phyloP scores from a whole-genome alignment of 2,797 vertebrate species.

The Siniperca undulata region DNA sequence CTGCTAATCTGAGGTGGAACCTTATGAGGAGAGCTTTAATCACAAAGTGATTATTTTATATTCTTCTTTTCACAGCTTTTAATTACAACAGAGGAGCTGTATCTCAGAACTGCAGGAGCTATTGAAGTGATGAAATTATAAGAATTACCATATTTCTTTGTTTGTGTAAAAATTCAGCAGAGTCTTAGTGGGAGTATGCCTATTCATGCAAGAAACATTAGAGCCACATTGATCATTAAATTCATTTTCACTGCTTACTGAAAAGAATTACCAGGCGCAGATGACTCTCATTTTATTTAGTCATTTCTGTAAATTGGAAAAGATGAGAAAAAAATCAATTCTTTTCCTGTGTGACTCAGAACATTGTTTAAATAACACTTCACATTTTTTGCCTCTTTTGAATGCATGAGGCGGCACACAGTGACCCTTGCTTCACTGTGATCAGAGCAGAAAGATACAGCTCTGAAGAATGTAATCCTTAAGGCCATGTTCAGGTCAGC shows the following conservation, averaged over 20 bases:
- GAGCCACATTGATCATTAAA: slow-evolving; percentile 72
- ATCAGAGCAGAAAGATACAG: slow-evolving; percentile 65
- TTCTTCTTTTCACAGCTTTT: slow-evolving; percentile 70
- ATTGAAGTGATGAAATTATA: slow-evolving; percentile 71
- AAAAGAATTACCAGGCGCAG: slow-evolving; percentile 66
- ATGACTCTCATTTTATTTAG: slow-evolving; percentile 72
- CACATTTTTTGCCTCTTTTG: slow-evolving; percentile 44
- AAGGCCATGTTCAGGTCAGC: slow-evolving; percentile 60
- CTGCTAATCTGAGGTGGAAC: slow-evolving; percentile 52
- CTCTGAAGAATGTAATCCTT: slow-evolving; percentile 58
- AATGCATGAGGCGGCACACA: slow-evolving; percentile 49
- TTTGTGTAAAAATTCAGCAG: slow-evolving; percentile 66
- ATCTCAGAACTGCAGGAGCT: slow-evolving; percentile 70
- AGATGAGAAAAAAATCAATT: slow-evolving; percentile 60
- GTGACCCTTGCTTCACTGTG: slow-evolving; percentile 62
- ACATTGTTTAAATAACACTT: slow-evolving; percentile 63
- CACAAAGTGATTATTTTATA: slow-evolving; percentile 64
- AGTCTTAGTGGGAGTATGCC: slow-evolving; percentile 54
- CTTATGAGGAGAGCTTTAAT: slow-evolving; percentile 58
- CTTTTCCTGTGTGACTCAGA: slow-evolving; percentile 38
- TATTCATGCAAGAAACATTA: slow-evolving; percentile 72
- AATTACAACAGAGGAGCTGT: slow-evolving; percentile 66
- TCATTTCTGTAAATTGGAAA: slow-evolving; percentile 67
- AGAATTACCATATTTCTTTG: slow-evolving; percentile 76
- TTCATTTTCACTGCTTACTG: slow-evolving; percentile 63